These are phyloP conservation scores for Bilobella aurantiaca DNA, from an alignment of 1,140 invertebrate species.

Conservation along the genomic window DNA sequence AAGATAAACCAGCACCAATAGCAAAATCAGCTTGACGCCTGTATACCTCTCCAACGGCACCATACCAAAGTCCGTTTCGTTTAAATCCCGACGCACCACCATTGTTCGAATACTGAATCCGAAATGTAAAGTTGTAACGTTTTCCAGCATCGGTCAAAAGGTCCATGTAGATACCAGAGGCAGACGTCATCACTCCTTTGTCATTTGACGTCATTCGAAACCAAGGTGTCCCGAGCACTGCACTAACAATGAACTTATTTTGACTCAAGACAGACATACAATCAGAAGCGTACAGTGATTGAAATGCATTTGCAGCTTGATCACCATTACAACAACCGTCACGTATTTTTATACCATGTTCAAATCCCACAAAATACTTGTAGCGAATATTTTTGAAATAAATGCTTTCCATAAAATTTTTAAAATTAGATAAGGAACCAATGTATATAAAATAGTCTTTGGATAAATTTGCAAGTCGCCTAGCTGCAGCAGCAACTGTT, in stretches of 20 bases:
- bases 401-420: background rate
- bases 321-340: background rate
- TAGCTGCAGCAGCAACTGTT: background rate
- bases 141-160: background rate
- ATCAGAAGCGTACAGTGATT: background rate
- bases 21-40: background rate
- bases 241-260: background rate
- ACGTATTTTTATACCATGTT: background rate
- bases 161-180: background rate
- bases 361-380: background rate
- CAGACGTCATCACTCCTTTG: constrained; percentile 40
- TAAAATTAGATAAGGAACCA: background rate
- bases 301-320: background rate
- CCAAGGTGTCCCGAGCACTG: background rate
- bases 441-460: constrained; percentile 4
- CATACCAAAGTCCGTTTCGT: background rate
- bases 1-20: background rate
- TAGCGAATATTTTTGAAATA: background rate
- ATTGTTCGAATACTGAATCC: background rate
- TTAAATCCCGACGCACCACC: constrained; percentile 4
- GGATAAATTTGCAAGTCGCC: background rate
- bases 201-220: background rate
- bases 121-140: background rate
- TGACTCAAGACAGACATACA: background rate
- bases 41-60: constrained; percentile 3